Conservation (phyloP, 2,797 vertebrate species). For the Syncerus caffer region DNA sequence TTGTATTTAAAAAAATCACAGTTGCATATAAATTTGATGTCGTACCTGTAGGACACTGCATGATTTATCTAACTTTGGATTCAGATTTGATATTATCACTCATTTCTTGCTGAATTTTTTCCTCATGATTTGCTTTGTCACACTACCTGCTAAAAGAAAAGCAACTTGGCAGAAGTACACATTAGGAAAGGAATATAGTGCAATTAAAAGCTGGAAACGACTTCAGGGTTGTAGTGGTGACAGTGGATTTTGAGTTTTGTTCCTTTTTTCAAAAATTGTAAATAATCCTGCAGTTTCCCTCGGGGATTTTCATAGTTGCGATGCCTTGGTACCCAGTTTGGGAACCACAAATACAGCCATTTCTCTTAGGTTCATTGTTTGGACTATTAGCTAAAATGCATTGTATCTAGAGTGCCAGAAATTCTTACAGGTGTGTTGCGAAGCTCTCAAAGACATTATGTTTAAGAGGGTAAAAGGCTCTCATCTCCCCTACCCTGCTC, state of each 20-base stretch:
- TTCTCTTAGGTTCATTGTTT: background rate
- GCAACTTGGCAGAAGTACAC: background rate
- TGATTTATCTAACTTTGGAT: background rate
- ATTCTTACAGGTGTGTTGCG: background rate
- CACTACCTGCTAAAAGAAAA: background rate
- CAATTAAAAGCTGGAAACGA: background rate
- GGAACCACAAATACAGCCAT: background rate
- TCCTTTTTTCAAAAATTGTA: background rate
- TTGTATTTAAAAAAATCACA: background rate
- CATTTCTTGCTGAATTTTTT: background rate
- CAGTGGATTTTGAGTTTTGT: background rate
- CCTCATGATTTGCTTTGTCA: background rate
- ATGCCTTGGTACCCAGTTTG: background rate
- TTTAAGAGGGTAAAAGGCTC: background rate
- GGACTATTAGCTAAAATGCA: background rate
- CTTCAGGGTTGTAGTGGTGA: background rate
- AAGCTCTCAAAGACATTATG: background rate
- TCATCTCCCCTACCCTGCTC: background rate
- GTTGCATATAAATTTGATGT: background rate
- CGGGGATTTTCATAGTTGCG: background rate
- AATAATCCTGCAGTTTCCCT: background rate
- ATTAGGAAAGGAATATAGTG: background rate
- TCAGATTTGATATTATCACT: background rate
- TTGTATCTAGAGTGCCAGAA: background rate
- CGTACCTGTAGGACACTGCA: background rate